A percentile compares a stretch with the other conserved stretches of the same genome.
Conservation (phyloP, 2,797 vertebrate genomes). For the Pachyuromys duprasi region DNA sequence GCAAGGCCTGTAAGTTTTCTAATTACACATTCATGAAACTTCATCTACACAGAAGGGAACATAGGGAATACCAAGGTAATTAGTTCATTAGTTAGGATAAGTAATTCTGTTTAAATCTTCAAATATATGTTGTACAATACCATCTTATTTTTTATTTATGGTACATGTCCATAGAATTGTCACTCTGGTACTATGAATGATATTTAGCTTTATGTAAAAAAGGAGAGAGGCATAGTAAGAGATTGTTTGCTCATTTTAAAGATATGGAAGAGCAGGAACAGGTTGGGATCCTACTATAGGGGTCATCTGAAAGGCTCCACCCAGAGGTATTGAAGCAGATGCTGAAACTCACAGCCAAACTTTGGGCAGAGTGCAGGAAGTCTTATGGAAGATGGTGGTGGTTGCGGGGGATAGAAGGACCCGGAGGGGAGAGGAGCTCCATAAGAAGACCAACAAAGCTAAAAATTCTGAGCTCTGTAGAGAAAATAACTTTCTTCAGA, state of each 20-base stretch:
- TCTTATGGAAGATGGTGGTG: too few relatives aligned
- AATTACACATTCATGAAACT: neutral
- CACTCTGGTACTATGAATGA: neutral
- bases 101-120: neutral
- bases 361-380: too few relatives aligned
- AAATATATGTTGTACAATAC: neutral
- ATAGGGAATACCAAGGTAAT: neutral
- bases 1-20: neutral
- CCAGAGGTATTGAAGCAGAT: too few relatives aligned
- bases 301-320: too few relatives aligned
- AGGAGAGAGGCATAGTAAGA: neutral
- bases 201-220: neutral
- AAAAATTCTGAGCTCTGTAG: neutral
- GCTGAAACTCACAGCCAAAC: too few relatives aligned
- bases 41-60: neutral
- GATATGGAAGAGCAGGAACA: neutral
- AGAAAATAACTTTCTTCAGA: neutral
- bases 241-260: neutral
- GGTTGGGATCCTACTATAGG: too few relatives aligned
- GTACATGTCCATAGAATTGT: neutral
- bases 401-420: too few relatives aligned
- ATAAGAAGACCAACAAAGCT: too few relatives aligned
- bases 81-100: neutral
- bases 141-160: neutral
- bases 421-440: too few relatives aligned